Evolutionary conservation across 2,113 vertebrate species (phyloP), one percentile per base, ranked within the genome.

Genomic region (Circaetus cinerascens): DNA sequence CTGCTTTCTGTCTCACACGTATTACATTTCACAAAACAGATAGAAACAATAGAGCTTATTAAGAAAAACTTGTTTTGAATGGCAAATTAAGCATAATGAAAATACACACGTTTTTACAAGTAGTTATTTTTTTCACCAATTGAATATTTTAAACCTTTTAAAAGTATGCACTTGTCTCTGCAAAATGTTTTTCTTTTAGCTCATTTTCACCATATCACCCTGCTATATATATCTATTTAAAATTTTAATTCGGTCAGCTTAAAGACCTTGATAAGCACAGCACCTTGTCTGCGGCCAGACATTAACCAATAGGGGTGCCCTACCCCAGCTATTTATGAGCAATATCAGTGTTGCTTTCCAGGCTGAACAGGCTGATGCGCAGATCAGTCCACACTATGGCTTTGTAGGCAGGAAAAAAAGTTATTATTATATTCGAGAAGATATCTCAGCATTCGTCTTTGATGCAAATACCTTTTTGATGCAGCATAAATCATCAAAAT

Each of bases 61-160:
- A 98, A 98, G 97, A 98, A 98, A 98, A 98, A 98, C 97, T 98
- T 98, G 98, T 98, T 98, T 98, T 97, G 98, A 98, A 98, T 98
- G 97, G 96, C 95, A 98, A 97, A 98, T 98, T 97, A 98, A 97
- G 96, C 94, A 95, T 97, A 97, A 97, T 97, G 95, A 97, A 98
- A 98, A 98, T 95, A 97, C 95, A 97, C 98, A 97, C 97, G 59
- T 98, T 98, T 98, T 98, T 97, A 97, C 97, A 98, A 88, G 38
- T 92, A 96, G 77, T 69, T 93, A 94, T 91, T 96, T 97, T 97
- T 97, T 96, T 89, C 55, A 98, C 97, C 97, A 94, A 90, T 97
- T 96, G 97, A 97, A 97, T 98, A 98, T 97, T 97, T 98, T 92
- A 97, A 96, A 98, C 96, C 93, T 97, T 96, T 95, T 95, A 1